These are phyloP conservation scores for Achatina immaculata DNA, from an alignment of 1,140 invertebrate species.

Conservation along the genomic window DNA sequence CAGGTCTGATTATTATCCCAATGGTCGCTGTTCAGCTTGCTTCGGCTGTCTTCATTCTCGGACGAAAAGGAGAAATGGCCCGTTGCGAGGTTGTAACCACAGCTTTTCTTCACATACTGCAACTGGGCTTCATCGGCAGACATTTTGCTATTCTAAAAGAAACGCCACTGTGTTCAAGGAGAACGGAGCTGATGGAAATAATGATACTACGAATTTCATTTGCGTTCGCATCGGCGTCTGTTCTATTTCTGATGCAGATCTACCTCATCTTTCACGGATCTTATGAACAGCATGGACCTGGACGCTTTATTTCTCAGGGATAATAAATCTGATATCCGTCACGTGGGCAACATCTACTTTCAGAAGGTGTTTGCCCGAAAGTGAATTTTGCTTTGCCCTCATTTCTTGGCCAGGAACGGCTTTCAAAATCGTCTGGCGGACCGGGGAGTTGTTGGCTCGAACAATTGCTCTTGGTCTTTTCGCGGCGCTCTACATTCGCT, in stretches of 20 bases:
- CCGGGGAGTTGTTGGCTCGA: slow-evolving; percentile 87
- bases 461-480: slow-evolving; percentile 87
- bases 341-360: slow-evolving; percentile 93
- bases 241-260: slow-evolving; percentile 86
- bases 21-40: slow-evolving; percentile 57
- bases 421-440: slow-evolving; percentile 80
- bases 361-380: slow-evolving; percentile 80
- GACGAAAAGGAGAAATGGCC: slow-evolving; percentile 49
- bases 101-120: slow-evolving; percentile 81
- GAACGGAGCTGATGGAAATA: slow-evolving; percentile 82
- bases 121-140: slow-evolving; percentile 88
- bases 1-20: slow-evolving; percentile 56
- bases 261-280: slow-evolving; percentile 76
- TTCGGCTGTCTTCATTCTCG: slow-evolving; percentile 56
- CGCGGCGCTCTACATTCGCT: slow-evolving; percentile 86
- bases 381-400: slow-evolving; percentile 81
- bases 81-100: slow-evolving; percentile 44
- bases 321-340: slow-evolving; percentile 84
- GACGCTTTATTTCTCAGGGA: slow-evolving; percentile 86
- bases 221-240: slow-evolving; percentile 88
- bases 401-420: slow-evolving; percentile 91
- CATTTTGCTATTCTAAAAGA: slow-evolving; percentile 90
- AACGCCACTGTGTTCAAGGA: slow-evolving; percentile 86
- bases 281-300: slow-evolving; percentile 74
- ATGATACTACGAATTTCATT: slow-evolving; percentile 87